These are phyloP conservation scores for Antheraea pernyi DNA, from an alignment of 1,140 invertebrate genomes.

Conservation along the genomic window DNA sequence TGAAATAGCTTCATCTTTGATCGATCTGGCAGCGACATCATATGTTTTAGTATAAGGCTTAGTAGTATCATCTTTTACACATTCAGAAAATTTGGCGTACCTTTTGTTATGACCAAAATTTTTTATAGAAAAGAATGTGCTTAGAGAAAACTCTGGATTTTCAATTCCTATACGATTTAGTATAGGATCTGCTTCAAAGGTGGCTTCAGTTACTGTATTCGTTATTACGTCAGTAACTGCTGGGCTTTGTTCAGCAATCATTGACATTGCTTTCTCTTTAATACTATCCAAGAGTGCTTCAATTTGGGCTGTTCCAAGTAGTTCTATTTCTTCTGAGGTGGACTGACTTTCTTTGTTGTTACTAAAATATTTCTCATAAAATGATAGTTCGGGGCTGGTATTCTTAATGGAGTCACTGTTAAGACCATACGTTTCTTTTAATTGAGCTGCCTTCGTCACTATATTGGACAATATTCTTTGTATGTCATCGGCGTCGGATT, in stretches of 20 bases:
- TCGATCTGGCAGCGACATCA: constrained; percentile 29
- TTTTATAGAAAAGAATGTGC: constrained; percentile 21
- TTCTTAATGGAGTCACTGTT: constrained; percentile 7
- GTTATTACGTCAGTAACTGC: constrained; percentile 40
- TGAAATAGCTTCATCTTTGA: constrained; percentile 36
- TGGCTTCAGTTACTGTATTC: constrained; percentile 44
- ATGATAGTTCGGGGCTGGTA: constrained; percentile 2
- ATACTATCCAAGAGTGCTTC: constrained; percentile 48
- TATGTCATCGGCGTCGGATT: neutral
- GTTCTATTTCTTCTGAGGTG: constrained; percentile 18
- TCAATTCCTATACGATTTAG: constrained; percentile 7
- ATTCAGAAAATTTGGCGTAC: neutral
- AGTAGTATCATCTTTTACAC: neutral
- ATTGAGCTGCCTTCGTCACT: constrained; percentile 25
- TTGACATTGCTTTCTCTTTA: constrained; percentile 45
- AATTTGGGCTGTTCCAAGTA: constrained; percentile 39
- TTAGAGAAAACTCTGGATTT: constrained; percentile 17
- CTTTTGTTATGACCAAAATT: constrained; percentile 15
- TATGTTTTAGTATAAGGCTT: constrained; percentile 16
- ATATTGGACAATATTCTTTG: constrained; percentile 14
- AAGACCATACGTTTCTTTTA: constrained; percentile 35
- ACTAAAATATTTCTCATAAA: neutral
- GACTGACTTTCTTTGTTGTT: neutral
- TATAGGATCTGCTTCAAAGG: constrained; percentile 29
- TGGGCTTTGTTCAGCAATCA: constrained; percentile 37